Conservation (phyloP, 2,797 vertebrate genomes). For the Pteropus rufus region DNA sequence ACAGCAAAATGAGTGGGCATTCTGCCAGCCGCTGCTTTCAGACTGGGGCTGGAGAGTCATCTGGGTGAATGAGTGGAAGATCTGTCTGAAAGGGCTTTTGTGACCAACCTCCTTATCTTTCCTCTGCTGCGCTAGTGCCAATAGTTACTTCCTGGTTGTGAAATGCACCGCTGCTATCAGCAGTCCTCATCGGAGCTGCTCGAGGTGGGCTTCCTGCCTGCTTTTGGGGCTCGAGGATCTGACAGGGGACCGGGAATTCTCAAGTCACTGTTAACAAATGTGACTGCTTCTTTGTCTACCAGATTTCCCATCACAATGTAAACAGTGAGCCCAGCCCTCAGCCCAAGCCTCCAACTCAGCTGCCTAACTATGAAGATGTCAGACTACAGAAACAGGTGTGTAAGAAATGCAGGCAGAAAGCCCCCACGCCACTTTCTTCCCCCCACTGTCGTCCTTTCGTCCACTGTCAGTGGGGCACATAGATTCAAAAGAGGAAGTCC, state of each 20-base stretch:
- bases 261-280: not conserved
- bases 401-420: constrained; percentile 45
- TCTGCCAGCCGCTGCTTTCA: not conserved
- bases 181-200: constrained; percentile 26
- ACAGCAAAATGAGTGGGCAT: not conserved
- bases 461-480: not conserved
- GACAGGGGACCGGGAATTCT: constrained; percentile 17
- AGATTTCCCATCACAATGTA: constrained; percentile 80
- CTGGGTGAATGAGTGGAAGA: not conserved
- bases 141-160: not conserved
- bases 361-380: constrained; percentile 84
- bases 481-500: not conserved
- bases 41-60: not conserved
- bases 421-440: not conserved
- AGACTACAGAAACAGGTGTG: constrained; percentile 84
- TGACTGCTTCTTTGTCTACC: constrained; percentile 36
- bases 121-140: not conserved
- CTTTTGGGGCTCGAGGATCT: not conserved
- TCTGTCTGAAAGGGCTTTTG: constrained; percentile 34
- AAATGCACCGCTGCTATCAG: not conserved
- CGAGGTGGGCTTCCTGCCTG: constrained; percentile 22
- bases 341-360: constrained; percentile 78
- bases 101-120: constrained; percentile 18
- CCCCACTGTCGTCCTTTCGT: not conserved
- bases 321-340: constrained; percentile 70